Evolutionary conservation across 2,113 vertebrate genomes (phyloP).

Genomic region (Chionodraco myersi): DNA sequence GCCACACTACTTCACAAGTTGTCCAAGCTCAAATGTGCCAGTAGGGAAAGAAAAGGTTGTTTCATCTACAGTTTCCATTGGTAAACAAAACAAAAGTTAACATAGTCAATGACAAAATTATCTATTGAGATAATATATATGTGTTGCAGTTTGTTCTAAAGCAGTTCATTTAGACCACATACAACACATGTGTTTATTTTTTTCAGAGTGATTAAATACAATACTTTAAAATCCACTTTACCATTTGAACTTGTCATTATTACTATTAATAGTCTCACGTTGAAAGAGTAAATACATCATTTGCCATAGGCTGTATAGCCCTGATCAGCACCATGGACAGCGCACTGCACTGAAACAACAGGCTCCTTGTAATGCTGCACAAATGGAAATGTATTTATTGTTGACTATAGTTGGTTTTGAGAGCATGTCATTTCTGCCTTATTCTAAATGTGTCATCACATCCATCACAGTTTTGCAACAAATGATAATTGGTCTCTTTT

Average conservation of each 20-base stretch:
- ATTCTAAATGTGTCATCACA: conserved; percentile 4
- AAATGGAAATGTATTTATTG: not conserved
- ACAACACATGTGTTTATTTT: not conserved
- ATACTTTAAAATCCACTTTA: not conserved
- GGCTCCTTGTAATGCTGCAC: not conserved
- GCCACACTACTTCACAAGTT: not conserved
- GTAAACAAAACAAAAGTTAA: not conserved
- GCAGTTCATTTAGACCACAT: not conserved
- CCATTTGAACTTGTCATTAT: not conserved
- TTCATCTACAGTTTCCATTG: not conserved
- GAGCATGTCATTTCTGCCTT: not conserved
- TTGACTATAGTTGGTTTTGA: not conserved
- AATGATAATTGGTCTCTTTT: conserved; percentile 40
- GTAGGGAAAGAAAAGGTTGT: not conserved
- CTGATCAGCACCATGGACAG: conserved; percentile 73
- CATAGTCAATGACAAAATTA: not conserved
- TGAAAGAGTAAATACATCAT: not conserved
- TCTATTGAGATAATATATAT: not conserved
- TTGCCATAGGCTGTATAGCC: not conserved
- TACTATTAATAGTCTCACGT: not conserved
- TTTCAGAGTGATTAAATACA: not conserved
- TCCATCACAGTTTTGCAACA: conserved; percentile 34
- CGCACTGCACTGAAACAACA: conserved; percentile 12
- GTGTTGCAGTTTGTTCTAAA: not conserved
- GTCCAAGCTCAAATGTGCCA: not conserved